These are phyloP conservation scores for Gryllus longicercus DNA, from an alignment of 2,888 invertebrate species.

Conservation along the genomic window DNA sequence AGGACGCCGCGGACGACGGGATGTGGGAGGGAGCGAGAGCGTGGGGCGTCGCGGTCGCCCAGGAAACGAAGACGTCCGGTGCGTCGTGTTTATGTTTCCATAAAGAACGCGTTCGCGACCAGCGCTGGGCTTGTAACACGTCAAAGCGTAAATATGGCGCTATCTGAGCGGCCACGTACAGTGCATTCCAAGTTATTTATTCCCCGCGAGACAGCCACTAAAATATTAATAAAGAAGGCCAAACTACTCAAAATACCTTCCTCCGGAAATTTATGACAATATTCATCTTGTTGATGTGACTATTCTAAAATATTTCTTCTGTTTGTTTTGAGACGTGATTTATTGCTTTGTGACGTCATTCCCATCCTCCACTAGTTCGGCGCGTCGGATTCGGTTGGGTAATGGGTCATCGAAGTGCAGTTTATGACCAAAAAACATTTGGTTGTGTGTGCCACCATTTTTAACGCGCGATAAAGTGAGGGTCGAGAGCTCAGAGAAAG, in stretches of 20 bases:
- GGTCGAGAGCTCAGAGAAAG: not conserved
- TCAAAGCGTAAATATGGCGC: conserved; percentile 10
- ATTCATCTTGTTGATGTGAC: conserved; percentile 10
- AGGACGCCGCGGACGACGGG: too few relatives aligned
- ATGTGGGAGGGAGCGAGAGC: not conserved
- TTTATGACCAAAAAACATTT: not conserved
- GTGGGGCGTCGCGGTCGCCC: not conserved
- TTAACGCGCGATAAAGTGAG: not conserved
- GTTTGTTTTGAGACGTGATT: conserved; percentile 5
- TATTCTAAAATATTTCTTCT: conserved; percentile 7
- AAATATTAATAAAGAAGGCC: conserved; percentile 8
- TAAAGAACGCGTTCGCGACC: not conserved
- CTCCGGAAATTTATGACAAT: not conserved
- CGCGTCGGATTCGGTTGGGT: not conserved
- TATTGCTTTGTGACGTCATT: not conserved
- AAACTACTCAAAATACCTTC: not conserved
- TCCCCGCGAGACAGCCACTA: not conserved
- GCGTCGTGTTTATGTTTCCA: conserved; percentile 6
- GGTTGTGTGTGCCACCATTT: not conserved
- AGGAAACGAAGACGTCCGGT: not conserved
- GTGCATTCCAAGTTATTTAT: not conserved
- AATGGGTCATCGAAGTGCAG: not conserved
- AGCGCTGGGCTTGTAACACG: conserved; percentile 3
- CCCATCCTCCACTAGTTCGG: not conserved
- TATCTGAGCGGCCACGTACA: not conserved